Base-by-base conservation (phyloP, 2,113 vertebrate genomes). In the Camarhynchus parvulus region DNA sequence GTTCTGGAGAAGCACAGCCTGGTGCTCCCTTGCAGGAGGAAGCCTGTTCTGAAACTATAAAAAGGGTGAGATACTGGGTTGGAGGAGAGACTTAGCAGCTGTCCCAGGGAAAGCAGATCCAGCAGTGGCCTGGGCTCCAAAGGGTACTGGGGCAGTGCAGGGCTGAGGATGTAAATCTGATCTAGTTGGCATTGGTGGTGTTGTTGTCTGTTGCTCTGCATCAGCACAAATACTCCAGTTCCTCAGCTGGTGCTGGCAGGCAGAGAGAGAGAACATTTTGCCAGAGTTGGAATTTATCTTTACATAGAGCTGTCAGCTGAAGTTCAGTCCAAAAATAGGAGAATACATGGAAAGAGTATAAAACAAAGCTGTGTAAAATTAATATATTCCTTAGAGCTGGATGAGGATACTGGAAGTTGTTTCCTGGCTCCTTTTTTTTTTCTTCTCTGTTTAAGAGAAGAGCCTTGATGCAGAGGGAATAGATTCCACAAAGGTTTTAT, bases 111-210 rank as follows among this genome's bases (percentile, higher is more conserved):
- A 53, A 74, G 37, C 39, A 68, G 52, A 70, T 47, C 47, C 33
- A 49, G 61, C 31, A 44, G 17, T 28, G 31, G 42, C 22, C 66
- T 64, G 33, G 10, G 21, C 64, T 67, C 28, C 27, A 59, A 0
- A 62, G 47, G 35, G 19, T 28, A 37, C 35, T 78, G 70, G 56
- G 49, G 18, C 69, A 84, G 42, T 35, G 52, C 23, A 25, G 64
- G 4, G 9, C 13, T 0, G 0, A 66, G 53, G 35, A 16, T 16
- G 33, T 55, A 13, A 78, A 24, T 47, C 46, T 89, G 42, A 10
- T 62, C 10, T 81, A 23, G 9, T 41, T 70, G 73, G 55, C 37
- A 46, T 11, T 30, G 69, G 3, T 77, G 4, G 4, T 72, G 70
- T 6, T 90, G 56, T 49, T 72, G 25, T 35, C 35, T 42, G 25